A percentile compares a stretch with the other conserved stretches of the same genome.
Evolutionary conservation across 2,888 invertebrate species (phyloP).

Genomic region (Pinctada fucata): DNA sequence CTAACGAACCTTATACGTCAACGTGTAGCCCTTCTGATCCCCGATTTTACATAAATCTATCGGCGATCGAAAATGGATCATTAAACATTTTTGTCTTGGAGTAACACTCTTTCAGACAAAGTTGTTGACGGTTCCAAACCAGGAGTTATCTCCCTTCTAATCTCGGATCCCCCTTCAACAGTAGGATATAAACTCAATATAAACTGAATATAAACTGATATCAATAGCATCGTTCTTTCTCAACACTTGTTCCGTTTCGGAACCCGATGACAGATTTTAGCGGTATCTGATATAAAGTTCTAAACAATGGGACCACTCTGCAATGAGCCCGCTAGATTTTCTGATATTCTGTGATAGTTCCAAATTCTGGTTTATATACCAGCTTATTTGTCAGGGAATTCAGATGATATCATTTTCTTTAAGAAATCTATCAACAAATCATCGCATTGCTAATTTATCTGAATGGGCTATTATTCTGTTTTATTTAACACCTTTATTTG

Average conservation of each 20-base stretch:
- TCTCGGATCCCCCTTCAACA: background rate
- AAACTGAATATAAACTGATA: slow-evolving; percentile 6
- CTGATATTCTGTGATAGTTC: slow-evolving; percentile 16
- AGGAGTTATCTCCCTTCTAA: background rate
- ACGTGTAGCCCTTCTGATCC: no score
- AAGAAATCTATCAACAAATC: slow-evolving; percentile 25
- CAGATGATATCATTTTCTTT: slow-evolving; percentile 25
- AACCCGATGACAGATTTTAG: slow-evolving; percentile 13
- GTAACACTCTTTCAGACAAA: background rate
- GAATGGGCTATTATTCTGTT: slow-evolving; percentile 21
- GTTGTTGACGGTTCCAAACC: background rate
- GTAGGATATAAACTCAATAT: background rate
- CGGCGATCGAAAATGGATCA: background rate
- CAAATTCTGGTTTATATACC: background rate
- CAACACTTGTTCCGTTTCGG: background rate
- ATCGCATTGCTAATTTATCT: slow-evolving; percentile 6
- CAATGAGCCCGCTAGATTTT: background rate
- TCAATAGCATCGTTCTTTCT: slow-evolving; percentile 1
- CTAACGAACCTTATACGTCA: no score
- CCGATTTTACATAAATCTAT: background rate
- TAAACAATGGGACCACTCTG: background rate
- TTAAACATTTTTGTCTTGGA: background rate
- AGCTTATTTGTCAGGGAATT: background rate
- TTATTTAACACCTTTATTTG: slow-evolving; percentile 20
- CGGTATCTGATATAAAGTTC: slow-evolving; percentile 3